phyloP scores from a whole-genome alignment of 2,797 vertebrate species.

The Falco concolor region DNA sequence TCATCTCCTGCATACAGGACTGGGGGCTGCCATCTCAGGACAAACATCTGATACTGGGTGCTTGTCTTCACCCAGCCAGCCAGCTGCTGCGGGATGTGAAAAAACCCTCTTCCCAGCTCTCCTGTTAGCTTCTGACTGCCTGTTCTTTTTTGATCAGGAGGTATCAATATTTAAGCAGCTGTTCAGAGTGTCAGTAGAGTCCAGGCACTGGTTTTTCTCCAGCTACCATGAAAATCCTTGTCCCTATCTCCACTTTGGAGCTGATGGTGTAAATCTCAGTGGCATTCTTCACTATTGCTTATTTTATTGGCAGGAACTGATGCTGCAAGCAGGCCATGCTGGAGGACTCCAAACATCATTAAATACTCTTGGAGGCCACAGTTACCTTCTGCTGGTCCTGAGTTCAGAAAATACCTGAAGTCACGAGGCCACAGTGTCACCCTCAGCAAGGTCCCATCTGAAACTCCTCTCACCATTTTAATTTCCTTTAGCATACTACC shows the following conservation, averaged over 20 bases:
- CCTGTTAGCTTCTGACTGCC: background rate
- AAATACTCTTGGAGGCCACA: background rate
- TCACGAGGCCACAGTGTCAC: background rate
- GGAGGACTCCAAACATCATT: background rate
- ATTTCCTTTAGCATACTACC: background rate
- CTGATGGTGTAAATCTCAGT: background rate
- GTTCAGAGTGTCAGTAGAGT: background rate
- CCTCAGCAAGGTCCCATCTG: fast-evolving
- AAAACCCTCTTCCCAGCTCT: background rate
- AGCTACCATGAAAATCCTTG: background rate
- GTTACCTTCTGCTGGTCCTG: background rate
- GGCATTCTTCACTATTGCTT: background rate
- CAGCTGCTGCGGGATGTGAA: background rate
- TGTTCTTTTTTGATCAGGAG: background rate
- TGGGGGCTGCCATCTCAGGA: background rate
- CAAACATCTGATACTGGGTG: background rate
- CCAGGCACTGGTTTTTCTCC: background rate
- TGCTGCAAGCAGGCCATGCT: background rate
- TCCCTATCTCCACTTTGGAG: background rate
- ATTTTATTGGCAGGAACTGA: background rate
- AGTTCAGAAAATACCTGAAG: background rate
- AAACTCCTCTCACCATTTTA: background rate
- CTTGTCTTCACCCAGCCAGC: background rate
- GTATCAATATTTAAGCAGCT: background rate
- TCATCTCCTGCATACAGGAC: background rate